Evolutionary conservation across 2,113 vertebrate species (phyloP).

Genomic region (Megaceryle torquata): DNA sequence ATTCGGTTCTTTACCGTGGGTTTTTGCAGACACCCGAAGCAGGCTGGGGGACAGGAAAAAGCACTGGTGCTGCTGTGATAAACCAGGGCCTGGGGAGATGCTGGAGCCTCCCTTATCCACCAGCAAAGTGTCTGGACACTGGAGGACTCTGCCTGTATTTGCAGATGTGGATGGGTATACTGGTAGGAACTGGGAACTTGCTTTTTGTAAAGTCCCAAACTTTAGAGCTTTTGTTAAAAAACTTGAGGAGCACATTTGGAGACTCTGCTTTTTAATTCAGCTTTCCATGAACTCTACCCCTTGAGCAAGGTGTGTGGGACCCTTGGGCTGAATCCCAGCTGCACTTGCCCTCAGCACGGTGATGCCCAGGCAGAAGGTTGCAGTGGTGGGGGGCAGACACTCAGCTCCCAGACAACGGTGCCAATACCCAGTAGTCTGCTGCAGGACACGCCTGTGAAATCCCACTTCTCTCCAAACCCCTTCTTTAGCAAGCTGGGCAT

Average conservation of each 20-base stretch:
- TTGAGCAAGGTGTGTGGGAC: fast-evolving
- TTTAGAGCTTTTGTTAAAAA: no score
- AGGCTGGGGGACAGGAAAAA: neutral
- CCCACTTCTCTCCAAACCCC: fast-evolving
- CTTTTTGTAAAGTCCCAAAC: no score
- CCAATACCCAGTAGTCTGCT: neutral
- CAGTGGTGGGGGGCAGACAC: fast-evolving
- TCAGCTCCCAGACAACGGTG: fast-evolving
- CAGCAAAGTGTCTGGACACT: fast-evolving
- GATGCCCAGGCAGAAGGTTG: fast-evolving
- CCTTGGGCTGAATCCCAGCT: neutral
- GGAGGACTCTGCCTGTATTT: fast-evolving
- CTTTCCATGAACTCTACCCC: fast-evolving
- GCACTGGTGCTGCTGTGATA: neutral
- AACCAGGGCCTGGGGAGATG: neutral
- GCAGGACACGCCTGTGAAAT: no score
- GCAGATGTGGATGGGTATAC: fast-evolving
- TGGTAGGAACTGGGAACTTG: neutral
- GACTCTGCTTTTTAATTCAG: fast-evolving
- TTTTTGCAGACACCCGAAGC: neutral
- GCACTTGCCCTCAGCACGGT: fast-evolving
- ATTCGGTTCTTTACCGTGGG: neutral
- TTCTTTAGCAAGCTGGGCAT: fast-evolving
- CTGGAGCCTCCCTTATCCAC: neutral
- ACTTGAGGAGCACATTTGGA: fast-evolving